These are phyloP conservation scores for Ceramica pisi DNA, from an alignment of 2,888 invertebrate genomes.

Conservation along the genomic window DNA sequence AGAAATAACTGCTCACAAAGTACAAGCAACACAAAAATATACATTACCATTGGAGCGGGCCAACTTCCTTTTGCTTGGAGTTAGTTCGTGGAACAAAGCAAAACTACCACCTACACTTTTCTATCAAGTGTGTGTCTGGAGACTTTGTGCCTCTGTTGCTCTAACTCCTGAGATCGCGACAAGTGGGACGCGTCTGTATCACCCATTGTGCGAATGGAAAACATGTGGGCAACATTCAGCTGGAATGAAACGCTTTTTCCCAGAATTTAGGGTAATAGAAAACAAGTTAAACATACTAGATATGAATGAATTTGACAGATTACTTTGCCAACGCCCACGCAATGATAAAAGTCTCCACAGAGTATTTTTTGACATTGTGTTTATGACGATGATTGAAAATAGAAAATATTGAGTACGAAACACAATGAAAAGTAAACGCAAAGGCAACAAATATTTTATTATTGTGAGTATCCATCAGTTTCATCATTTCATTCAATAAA, in stretches of 20 bases:
- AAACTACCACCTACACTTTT: slow-evolving; percentile 68
- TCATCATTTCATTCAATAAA: background rate
- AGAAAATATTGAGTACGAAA: slow-evolving; percentile 17
- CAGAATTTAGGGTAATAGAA: background rate
- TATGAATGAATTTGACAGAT: background rate
- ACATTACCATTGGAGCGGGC: slow-evolving; percentile 60
- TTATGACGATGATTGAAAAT: slow-evolving; percentile 9
- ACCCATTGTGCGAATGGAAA: slow-evolving; percentile 35
- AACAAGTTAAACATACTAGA: background rate
- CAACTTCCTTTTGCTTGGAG: slow-evolving; percentile 67
- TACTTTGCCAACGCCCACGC: slow-evolving; percentile 1
- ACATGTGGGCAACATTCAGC: slow-evolving; percentile 29
- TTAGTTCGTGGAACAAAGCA: slow-evolving; percentile 68
- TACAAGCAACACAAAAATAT: slow-evolving; percentile 59
- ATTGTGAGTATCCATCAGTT: background rate
- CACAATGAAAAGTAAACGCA: slow-evolving; percentile 13
- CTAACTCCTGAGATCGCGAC: slow-evolving; percentile 56
- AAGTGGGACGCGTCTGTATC: slow-evolving; percentile 60
- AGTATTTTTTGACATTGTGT: slow-evolving; percentile 11
- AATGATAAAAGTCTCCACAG: background rate
- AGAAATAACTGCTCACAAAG: slow-evolving; percentile 43
- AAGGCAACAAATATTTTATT: slow-evolving; percentile 3
- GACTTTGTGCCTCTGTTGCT: slow-evolving; percentile 66
- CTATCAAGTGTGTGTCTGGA: slow-evolving; percentile 68
- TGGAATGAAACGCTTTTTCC: slow-evolving; percentile 1